Percentiles rank a stretch among this genome's conserved stretches.
Conservation (phyloP, 2,113 vertebrate genomes). For the Megaceryle torquata region DNA sequence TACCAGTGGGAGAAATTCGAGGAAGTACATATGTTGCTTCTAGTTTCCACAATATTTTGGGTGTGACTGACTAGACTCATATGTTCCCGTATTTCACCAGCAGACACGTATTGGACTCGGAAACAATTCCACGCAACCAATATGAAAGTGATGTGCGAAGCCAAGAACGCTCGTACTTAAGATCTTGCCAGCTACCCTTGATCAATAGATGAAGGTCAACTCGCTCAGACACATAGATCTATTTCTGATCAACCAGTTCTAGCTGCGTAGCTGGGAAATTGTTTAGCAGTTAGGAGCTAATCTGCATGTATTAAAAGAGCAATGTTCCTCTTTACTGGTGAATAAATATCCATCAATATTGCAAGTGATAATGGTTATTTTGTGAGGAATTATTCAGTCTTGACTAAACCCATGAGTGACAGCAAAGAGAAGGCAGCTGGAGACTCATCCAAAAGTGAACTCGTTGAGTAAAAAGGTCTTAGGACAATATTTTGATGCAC, state of each 20-base stretch:
- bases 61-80: conserved; percentile 65
- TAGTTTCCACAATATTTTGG: conserved; percentile 63
- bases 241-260: conserved; percentile 48
- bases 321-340: not conserved
- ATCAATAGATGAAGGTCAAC: conserved; percentile 57
- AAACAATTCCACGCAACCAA: conserved; percentile 57
- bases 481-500: not conserved
- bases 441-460: not conserved
- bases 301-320: conserved; percentile 29
- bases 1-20: conserved; percentile 50
- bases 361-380: not conserved
- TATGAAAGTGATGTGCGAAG: conserved; percentile 34
- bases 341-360: conserved; percentile 36
- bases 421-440: not conserved
- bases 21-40: conserved; percentile 57
- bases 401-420: not conserved
- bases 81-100: conserved; percentile 60
- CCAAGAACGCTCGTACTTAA: conserved; percentile 37
- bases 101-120: conserved; percentile 58
- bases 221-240: conserved; percentile 9
- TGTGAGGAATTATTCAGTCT: not conserved
- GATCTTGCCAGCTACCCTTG: conserved; percentile 43
- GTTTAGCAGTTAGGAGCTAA: conserved; percentile 23
- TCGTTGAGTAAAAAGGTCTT: not conserved
- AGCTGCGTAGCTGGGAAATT: not conserved